A percentile compares a stretch with the other conserved stretches of the same genome.
Conservation (phyloP, 2,888 invertebrate species). For the Malachius bipustulatus region DNA sequence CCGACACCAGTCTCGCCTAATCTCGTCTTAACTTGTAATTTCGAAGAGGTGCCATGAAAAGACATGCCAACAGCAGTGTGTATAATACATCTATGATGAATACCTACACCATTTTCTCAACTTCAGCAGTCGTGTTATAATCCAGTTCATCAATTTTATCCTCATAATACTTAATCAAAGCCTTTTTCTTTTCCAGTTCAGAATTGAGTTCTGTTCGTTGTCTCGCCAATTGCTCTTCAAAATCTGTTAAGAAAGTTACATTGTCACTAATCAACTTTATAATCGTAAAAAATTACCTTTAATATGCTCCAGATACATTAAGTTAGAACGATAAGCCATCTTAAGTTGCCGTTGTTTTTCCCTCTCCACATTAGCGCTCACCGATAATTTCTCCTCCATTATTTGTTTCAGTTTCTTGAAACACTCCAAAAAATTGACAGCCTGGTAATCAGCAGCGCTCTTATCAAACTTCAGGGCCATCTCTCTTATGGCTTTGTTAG, state of each 20-base stretch:
- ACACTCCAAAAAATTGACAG: slow-evolving; percentile 1
- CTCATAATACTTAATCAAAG: slow-evolving; percentile 15
- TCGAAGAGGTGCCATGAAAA: too few relatives aligned
- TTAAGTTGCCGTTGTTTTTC: not conserved
- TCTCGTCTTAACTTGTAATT: too few relatives aligned
- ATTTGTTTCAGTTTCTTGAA: not conserved
- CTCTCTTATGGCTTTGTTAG: not conserved
- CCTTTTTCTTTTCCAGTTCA: slow-evolving; percentile 23
- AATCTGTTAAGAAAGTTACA: slow-evolving; percentile 17
- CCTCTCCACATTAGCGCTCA: not conserved
- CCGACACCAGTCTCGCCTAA: too few relatives aligned
- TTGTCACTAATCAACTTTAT: too few relatives aligned
- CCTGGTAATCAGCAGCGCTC: not conserved
- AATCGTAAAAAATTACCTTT: not conserved
- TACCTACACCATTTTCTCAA: slow-evolving; percentile 20
- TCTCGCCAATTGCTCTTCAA: slow-evolving; percentile 22
- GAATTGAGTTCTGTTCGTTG: slow-evolving; percentile 24
- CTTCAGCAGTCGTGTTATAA: slow-evolving; percentile 20
- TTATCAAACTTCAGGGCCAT: not conserved
- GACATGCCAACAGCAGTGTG: slow-evolving; percentile 26
- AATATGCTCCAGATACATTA: not conserved
- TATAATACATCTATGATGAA: slow-evolving; percentile 15
- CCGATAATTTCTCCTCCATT: not conserved
- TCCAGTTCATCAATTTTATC: slow-evolving; percentile 20
- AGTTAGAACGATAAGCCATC: not conserved